These are phyloP conservation scores for Leucopsar rothschildi DNA, from an alignment of 2,113 vertebrate genomes.

Conservation along the genomic window DNA sequence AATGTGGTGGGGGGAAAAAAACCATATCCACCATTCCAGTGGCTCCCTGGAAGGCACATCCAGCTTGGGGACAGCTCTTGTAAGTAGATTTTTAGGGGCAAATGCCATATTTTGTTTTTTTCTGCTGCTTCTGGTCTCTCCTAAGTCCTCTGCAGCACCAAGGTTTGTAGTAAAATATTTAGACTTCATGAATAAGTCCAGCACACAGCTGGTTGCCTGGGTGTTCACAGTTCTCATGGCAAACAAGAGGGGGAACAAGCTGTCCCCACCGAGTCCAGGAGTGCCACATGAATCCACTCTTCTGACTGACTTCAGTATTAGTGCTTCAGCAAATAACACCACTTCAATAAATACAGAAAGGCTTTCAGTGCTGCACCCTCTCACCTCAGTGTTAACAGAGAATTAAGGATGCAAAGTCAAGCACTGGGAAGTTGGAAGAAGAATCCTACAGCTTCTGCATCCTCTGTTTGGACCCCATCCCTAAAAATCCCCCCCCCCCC, in stretches of 20 bases:
- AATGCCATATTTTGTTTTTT: background rate
- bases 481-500: background rate
- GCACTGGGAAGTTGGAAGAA: background rate
- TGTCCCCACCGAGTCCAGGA: accelerated
- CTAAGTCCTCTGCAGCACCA: background rate
- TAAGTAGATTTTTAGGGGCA: too few relatives aligned
- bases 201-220: background rate
- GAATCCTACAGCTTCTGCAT: background rate
- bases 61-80: background rate
- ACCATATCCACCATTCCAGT: background rate
- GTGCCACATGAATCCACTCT: background rate
- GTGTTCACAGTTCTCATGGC: background rate
- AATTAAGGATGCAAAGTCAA: accelerated
- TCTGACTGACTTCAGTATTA: accelerated
- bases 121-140: background rate
- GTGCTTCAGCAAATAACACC: background rate
- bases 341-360: background rate
- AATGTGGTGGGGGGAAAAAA: background rate
- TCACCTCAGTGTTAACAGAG: background rate
- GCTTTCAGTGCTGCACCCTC: background rate
- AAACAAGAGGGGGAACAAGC: background rate
- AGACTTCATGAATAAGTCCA: background rate
- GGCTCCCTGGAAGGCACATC: background rate
- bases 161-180: background rate
- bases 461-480: accelerated